Evolutionary conservation across 2,888 invertebrate species (phyloP).

Genomic region (Galerucella nymphaeae): DNA sequence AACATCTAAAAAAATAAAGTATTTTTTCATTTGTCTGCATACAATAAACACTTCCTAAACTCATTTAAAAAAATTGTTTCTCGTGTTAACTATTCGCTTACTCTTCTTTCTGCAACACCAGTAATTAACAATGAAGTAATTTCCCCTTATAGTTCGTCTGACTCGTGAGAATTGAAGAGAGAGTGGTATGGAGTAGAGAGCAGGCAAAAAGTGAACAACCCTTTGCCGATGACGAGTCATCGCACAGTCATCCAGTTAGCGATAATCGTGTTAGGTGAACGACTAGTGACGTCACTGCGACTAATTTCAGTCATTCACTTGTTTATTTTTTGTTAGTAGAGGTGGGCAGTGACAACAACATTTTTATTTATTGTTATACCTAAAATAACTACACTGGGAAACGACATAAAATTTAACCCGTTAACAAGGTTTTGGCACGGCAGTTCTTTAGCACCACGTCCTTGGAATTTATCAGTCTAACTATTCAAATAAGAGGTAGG

Average conservation of each 20-base stretch:
- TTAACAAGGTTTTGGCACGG: too few species aligned
- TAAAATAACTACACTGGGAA: not conserved
- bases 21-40: too few species aligned
- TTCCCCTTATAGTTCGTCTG: not conserved
- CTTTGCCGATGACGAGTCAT: slow-evolving; percentile 2
- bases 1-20: too few species aligned
- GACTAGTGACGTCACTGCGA: slow-evolving; percentile 17
- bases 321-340: not conserved
- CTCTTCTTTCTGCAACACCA: not conserved
- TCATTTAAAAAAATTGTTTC: not conserved
- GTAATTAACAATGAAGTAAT: slow-evolving; percentile 2
- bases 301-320: not conserved
- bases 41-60: not conserved
- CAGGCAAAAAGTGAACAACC: slow-evolving; percentile 18
- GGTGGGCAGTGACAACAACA: not conserved
- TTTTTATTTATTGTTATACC: not conserved
- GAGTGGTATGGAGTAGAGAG: not conserved
- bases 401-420: too few species aligned
- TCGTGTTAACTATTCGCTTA: not conserved
- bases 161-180: slow-evolving; percentile 5
- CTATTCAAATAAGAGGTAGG: too few species aligned
- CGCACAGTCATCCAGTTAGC: slow-evolving; percentile 22
- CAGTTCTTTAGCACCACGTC: too few species aligned
- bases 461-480: too few species aligned
- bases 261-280: slow-evolving; percentile 15